Evolutionary conservation across 2,888 invertebrate genomes (phyloP).

Genomic region (Ornithoptera alexandrae): DNA sequence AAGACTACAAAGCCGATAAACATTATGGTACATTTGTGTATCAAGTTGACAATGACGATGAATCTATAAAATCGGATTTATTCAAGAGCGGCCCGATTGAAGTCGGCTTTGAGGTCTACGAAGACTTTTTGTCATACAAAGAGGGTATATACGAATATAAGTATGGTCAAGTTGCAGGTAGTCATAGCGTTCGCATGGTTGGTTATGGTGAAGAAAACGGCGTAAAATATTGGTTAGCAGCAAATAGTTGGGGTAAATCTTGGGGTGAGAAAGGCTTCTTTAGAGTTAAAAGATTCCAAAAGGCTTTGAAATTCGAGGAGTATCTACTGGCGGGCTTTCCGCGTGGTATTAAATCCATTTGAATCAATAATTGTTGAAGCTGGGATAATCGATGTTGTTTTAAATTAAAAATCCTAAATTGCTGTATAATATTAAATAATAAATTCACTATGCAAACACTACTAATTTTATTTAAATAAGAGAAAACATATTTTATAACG

Average conservation of each 20-base stretch:
- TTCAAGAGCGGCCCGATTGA: constrained; percentile 89
- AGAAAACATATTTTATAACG: no score
- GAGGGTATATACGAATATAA: constrained; percentile 81
- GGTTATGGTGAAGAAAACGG: constrained; percentile 88
- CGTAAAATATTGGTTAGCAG: constrained; percentile 88
- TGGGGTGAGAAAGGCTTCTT: constrained; percentile 88
- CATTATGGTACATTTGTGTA: constrained; percentile 82
- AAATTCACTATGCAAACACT: no score
- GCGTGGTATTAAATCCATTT: background rate
- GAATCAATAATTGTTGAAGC: background rate
- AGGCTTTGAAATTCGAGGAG: background rate
- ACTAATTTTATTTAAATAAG: no score
- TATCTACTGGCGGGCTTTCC: constrained; percentile 9
- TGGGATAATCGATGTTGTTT: background rate
- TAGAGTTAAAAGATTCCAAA: constrained; percentile 18
- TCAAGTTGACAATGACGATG: constrained; percentile 69
- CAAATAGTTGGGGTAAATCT: constrained; percentile 91
- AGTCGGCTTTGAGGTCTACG: constrained; percentile 87
- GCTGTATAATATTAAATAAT: no score
- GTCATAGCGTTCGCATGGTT: constrained; percentile 87
- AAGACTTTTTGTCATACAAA: constrained; percentile 87
- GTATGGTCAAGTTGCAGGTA: constrained; percentile 83
- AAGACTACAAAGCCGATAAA: constrained; percentile 83
- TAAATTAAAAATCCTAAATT: background rate
- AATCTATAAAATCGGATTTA: constrained; percentile 75